A percentile compares a stretch with the other conserved stretches of the same genome.
Conservation (phyloP, 2,113 vertebrate species). For the Nycticebus coucang region DNA sequence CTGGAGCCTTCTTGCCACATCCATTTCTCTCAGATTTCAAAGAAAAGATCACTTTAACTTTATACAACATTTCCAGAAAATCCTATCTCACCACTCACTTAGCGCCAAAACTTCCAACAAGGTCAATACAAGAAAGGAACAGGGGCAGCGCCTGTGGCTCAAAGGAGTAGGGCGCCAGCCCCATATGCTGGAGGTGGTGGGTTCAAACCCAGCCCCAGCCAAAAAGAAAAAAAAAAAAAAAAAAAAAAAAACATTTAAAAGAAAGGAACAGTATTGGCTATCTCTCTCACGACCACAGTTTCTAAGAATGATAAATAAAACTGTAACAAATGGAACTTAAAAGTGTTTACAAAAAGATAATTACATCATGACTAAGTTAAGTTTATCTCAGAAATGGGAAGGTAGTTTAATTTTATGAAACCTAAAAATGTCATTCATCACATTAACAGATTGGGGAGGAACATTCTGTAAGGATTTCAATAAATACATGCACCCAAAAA, state of each 20-base stretch:
- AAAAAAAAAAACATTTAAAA: too few species aligned
- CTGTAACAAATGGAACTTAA: background rate
- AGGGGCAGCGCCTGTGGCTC: too few species aligned
- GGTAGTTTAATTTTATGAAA: slow-evolving; percentile 29
- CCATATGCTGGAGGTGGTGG: too few species aligned
- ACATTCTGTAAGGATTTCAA: background rate
- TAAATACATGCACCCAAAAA: background rate
- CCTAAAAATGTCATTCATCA: background rate
- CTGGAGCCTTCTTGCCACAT: background rate
- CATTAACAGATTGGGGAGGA: background rate
- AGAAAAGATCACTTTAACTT: background rate
- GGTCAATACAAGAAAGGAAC: background rate
- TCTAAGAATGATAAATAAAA: background rate
- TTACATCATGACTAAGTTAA: background rate
- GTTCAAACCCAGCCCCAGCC: too few species aligned
- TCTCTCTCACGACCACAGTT: background rate
- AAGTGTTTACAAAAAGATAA: background rate
- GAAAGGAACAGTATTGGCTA: background rate
- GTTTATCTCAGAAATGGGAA: background rate
- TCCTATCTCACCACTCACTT: background rate
- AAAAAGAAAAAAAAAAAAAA: too few species aligned
- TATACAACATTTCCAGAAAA: background rate
- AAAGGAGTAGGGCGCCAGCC: too few species aligned
- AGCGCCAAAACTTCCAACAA: background rate
- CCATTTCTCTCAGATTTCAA: slow-evolving; percentile 32